Base-by-base conservation (phyloP, 2,797 vertebrate genomes). In the Poeciliopsis presidionis region DNA sequence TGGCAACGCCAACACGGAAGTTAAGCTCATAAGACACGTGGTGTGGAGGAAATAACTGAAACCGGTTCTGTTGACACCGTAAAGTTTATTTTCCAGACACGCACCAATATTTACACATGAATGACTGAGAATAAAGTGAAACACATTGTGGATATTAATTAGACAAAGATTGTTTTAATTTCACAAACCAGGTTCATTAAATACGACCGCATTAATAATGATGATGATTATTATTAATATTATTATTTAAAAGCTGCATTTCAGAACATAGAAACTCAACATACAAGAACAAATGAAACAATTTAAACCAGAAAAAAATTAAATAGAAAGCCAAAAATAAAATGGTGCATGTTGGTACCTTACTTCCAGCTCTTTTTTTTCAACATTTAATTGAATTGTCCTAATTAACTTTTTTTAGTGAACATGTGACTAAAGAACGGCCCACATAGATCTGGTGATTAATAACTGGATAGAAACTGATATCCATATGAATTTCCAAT, bases 1-100 rank as follows among this genome's bases (percentile, higher is more conserved):
- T 57, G 39, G 86, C 82, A 89, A 91, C 91, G 2, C 36, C 7
- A 59, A 89, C 84, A 30, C 51, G 89, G 91, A 92, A 90, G 82
- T 88, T 3, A 5, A n/a, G 0, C 49, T 30, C 46, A 30, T 22
- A 11, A 47, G 5, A 25, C 57, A 22, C 57, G 39, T 43, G 28
- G 0, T 45, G 81, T 46, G 2, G n/a, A 13, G 75, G 51, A 78
- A 75, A 65, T 69, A 45, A 55, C 16, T 1, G 13, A 71, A 51
- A 30, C 4, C 8, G 39, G 65, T 25, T 25, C 9, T 18, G 33
- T 22, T 39, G 4, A 4, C 61, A 36, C 33, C 9, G 16, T 39
- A 67, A 67, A 67, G 30, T 67, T 20, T 11, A 41, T 67, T 25
- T 22, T 12, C 41, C 20, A 41, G 39, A 41, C 3, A 41, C 12